phyloP scores from a whole-genome alignment of 2,113 vertebrate genomes.

The Lucifuga dentata region DNA sequence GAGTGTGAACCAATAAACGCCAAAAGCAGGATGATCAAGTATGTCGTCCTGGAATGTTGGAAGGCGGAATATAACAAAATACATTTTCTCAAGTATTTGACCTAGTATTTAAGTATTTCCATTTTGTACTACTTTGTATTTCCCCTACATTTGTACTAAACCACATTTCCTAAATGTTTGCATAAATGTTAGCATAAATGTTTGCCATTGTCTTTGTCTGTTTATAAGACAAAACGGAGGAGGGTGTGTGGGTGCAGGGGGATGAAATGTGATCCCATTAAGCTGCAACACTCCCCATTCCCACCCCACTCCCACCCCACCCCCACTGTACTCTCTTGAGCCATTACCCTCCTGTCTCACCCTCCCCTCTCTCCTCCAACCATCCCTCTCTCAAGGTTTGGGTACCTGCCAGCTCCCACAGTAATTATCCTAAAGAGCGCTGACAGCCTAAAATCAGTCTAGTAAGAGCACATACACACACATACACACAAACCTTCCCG shows the following conservation, averaged over 20 bases:
- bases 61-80: too few relatives aligned
- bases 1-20: neutral
- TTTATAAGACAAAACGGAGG: conserved; percentile 31
- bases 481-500: conserved; percentile 29
- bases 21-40: neutral
- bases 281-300: neutral
- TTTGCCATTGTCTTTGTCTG: conserved; percentile 44
- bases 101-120: too few relatives aligned
- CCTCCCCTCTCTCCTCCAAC: conserved; percentile 19
- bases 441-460: conserved; percentile 71
- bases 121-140: too few relatives aligned
- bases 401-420: conserved; percentile 76
- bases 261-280: conserved; percentile 63
- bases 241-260: conserved; percentile 6
- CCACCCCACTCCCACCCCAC: neutral
- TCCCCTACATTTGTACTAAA: too few relatives aligned
- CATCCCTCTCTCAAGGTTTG: conserved; percentile 58
- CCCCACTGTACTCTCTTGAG: conserved; percentile 12
- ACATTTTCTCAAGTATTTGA: too few relatives aligned
- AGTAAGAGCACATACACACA: conserved; percentile 40
- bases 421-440: conserved; percentile 75
- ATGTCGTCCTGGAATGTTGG: too few relatives aligned
- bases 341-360: conserved; percentile 45
- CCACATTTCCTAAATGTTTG: neutral
- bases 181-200: conserved; percentile 10